A percentile compares a stretch with the other conserved stretches of the same genome.
Conservation (phyloP, 64 coral and sea anemone genomes). For the Pachyseris speciosa region DNA sequence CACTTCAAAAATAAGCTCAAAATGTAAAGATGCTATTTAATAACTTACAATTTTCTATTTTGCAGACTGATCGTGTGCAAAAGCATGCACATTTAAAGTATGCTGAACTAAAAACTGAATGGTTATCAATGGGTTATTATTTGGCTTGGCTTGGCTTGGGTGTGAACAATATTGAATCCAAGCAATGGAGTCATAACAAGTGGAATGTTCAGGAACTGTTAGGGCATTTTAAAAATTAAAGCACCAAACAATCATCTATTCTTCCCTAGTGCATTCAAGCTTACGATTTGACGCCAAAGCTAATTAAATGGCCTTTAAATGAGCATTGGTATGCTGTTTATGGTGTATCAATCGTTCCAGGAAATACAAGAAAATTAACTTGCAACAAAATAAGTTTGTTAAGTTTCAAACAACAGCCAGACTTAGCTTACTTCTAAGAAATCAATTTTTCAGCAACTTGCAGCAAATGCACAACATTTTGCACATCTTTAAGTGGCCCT, state of each 20-base stretch:
- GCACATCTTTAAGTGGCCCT: neutral
- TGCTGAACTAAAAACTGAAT: neutral
- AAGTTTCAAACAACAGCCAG: too few relatives aligned
- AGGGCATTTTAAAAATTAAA: neutral
- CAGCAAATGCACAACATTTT: neutral
- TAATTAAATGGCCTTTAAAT: neutral
- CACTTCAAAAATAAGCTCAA: too few relatives aligned
- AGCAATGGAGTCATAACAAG: neutral
- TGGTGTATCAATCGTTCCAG: too few relatives aligned
- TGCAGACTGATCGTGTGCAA: too few relatives aligned
- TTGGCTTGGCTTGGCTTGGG: neutral
- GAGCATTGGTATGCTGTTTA: too few relatives aligned
- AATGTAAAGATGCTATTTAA: too few relatives aligned
- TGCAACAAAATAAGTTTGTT: too few relatives aligned
- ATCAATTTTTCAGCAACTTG: neutral
- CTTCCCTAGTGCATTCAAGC: neutral
- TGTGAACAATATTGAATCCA: neutral
- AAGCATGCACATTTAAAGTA: neutral
- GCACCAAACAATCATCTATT: neutral
- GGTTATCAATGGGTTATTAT: neutral
- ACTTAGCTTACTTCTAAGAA: too few relatives aligned
- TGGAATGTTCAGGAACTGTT: constrained; percentile 12
- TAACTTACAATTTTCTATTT: too few relatives aligned
- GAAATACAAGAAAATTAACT: too few relatives aligned
- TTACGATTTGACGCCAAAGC: neutral